Conservation (phyloP, 2,113 vertebrate genomes). For the Paramormyrops kingsleyae region DNA sequence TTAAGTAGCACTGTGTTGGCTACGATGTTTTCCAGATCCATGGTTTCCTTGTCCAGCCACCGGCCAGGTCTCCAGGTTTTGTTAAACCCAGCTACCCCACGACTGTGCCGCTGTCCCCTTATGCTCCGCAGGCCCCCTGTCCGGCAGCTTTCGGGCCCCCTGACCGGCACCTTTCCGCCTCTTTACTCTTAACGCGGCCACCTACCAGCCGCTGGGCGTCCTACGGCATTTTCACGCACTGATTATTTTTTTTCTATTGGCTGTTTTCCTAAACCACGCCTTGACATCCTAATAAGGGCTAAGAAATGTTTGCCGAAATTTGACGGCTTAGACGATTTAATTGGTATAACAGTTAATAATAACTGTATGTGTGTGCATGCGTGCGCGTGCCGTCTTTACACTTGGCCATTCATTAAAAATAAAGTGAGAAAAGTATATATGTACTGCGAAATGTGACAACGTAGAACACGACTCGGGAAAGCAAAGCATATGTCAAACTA, state of each 20-base stretch:
- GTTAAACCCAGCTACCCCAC: not conserved
- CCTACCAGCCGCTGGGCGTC: not conserved
- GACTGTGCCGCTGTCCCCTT: not conserved
- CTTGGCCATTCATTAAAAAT: not conserved
- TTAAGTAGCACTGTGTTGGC: conserved; percentile 15
- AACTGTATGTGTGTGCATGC: not conserved
- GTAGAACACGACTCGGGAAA: not conserved
- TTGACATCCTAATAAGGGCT: not conserved
- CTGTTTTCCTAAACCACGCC: conserved; percentile 3
- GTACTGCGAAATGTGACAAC: not conserved
- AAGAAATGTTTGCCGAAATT: not conserved
- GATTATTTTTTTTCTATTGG: not conserved
- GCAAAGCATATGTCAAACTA: not conserved
- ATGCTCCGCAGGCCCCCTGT: not conserved
- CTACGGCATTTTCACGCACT: not conserved
- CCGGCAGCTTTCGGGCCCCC: not conserved
- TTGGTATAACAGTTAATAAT: not conserved
- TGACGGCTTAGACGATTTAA: not conserved
- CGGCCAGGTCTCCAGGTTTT: not conserved
- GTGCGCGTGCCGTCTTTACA: not conserved
- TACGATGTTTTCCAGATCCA: conserved; percentile 21
- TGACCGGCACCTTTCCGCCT: not conserved
- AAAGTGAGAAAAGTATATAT: not conserved
- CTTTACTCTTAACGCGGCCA: not conserved
- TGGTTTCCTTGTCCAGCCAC: not conserved